phyloP scores from a whole-genome alignment of 2,888 invertebrate species.

The Agrochola macilenta region DNA sequence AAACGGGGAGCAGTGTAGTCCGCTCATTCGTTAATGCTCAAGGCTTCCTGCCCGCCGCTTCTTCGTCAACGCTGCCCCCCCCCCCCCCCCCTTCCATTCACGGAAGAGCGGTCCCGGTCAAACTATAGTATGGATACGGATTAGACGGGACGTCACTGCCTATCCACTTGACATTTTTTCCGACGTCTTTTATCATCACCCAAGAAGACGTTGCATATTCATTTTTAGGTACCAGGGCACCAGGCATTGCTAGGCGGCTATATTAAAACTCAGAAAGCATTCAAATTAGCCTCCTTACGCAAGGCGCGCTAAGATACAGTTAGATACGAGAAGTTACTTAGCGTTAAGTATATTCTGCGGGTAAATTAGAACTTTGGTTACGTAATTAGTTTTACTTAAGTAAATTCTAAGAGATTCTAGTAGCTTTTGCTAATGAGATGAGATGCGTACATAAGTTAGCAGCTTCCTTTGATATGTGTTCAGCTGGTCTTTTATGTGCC shows the following conservation, averaged over 20 bases:
- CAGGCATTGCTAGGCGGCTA: neutral
- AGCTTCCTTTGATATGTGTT: neutral
- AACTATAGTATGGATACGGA: too few species aligned
- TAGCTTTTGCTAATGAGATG: constrained; percentile 34
- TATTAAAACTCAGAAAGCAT: constrained; percentile 26
- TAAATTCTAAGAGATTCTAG: constrained; percentile 36
- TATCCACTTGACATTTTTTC: neutral
- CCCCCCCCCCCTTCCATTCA: too few species aligned
- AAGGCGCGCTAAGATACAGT: constrained; percentile 17
- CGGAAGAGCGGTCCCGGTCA: too few species aligned
- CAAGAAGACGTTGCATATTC: neutral
- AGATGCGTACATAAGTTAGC: constrained; percentile 3
- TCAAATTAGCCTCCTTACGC: constrained; percentile 14
- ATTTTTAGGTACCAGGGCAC: constrained; percentile 8
- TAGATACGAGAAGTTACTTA: constrained; percentile 38
- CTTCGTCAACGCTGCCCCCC: too few species aligned
- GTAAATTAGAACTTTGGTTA: constrained; percentile 41
- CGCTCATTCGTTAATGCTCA: too few species aligned
- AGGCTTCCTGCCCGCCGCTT: too few species aligned
- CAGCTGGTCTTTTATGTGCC: neutral
- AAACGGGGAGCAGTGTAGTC: too few species aligned
- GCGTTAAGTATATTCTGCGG: constrained; percentile 11
- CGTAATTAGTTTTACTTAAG: constrained; percentile 47
- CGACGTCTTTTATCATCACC: neutral
- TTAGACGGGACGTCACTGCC: neutral